phyloP scores from a whole-genome alignment of 2,113 vertebrate genomes.

The Arothron firmamentum region DNA sequence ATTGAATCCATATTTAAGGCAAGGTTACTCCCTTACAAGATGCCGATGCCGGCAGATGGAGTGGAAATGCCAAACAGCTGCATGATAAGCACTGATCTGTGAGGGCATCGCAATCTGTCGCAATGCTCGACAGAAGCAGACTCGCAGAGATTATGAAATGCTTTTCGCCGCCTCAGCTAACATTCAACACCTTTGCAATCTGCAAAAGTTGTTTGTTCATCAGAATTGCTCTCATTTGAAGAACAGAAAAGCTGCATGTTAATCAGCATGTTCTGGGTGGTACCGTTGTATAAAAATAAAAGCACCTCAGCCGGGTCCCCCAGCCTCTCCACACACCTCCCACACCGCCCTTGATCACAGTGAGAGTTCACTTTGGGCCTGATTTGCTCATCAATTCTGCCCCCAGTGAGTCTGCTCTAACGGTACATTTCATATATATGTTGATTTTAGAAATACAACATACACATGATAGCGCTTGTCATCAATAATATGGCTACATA shows the following conservation, averaged over 20 bases:
- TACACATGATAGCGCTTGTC: conserved; percentile 8
- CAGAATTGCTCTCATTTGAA: not conserved
- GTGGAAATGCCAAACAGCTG: conserved; percentile 8
- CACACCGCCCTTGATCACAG: conserved; percentile 46
- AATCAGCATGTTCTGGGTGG: conserved; percentile 12
- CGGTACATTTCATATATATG: conserved; percentile 17
- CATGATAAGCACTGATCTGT: conserved; percentile 11
- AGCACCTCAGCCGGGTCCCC: conserved; percentile 15
- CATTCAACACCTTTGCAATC: too few relatives aligned
- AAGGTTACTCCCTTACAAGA: conserved; percentile 11
- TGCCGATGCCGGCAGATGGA: conserved; percentile 3
- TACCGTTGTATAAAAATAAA: conserved; percentile 14
- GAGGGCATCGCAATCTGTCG: conserved; percentile 21
- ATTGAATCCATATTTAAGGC: conserved; percentile 11
- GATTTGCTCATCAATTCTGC: conserved; percentile 61
- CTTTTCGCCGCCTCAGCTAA: too few relatives aligned
- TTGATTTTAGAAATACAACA: conserved; percentile 45
- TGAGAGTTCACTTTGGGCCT: conserved; percentile 58
- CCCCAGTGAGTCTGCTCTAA: conserved; percentile 34
- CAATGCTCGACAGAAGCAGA: conserved; percentile 18
- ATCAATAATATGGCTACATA: not conserved
- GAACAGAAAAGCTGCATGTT: conserved; percentile 20
- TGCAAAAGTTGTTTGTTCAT: too few relatives aligned
- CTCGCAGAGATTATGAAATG: not conserved
- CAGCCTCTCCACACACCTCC: conserved; percentile 26